phyloP scores from a whole-genome alignment of 2,113 vertebrate genomes.

The Mesocricetus auratus region DNA sequence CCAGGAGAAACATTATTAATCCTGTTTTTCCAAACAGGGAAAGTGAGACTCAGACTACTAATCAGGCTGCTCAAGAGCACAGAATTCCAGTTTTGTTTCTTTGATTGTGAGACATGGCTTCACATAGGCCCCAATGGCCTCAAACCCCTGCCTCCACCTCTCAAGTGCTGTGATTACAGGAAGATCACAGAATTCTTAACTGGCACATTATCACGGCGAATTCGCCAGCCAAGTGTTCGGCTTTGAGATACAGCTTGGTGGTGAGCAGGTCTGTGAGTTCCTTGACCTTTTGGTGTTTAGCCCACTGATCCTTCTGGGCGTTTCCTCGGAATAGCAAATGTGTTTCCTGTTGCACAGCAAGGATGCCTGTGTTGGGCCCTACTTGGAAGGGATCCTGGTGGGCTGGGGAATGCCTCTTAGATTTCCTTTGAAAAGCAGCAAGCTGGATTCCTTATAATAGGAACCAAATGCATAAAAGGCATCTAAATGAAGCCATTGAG shows the following conservation, averaged over 20 bases:
- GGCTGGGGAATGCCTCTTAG: neutral
- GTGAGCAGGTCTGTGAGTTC: neutral
- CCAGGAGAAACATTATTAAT: neutral
- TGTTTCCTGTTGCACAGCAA: slow-evolving; percentile 35
- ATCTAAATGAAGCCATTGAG: neutral
- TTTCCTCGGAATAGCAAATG: neutral
- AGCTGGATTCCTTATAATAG: neutral
- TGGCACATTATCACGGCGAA: neutral
- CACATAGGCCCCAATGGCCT: neutral
- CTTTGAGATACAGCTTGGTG: neutral
- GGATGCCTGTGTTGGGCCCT: neutral
- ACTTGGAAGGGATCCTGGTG: neutral
- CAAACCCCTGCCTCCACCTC: neutral
- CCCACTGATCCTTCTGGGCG: neutral
- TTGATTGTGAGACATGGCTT: neutral
- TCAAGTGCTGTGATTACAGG: neutral
- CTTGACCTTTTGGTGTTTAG: neutral
- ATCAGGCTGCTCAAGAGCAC: neutral
- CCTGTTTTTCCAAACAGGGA: neutral
- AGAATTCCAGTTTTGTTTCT: neutral
- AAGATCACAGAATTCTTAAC: neutral
- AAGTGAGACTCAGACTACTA: neutral
- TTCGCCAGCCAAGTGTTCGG: neutral
- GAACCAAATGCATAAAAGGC: slow-evolving; percentile 12
- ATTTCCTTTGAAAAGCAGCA: slow-evolving; percentile 58